These are phyloP conservation scores for Nephrotoma guestfalica DNA, from an alignment of 2,888 invertebrate genomes.

Conservation along the genomic window DNA sequence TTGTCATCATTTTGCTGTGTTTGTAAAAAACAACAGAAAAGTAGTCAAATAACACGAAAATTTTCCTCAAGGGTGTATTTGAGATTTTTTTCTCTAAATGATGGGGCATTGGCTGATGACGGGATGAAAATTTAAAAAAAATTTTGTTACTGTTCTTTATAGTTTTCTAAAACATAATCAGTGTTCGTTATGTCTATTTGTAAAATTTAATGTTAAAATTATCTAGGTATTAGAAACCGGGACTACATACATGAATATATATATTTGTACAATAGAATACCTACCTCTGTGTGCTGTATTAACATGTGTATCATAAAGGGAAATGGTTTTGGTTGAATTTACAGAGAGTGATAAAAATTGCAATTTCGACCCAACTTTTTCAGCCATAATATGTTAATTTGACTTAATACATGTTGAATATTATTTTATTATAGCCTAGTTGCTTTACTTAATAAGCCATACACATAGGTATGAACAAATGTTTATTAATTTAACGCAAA, in stretches of 20 bases:
- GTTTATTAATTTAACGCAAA: too few relatives aligned
- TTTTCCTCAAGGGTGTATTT: not conserved
- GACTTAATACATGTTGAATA: too few relatives aligned
- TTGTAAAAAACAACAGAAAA: not conserved
- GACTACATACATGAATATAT: not conserved
- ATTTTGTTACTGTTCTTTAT: not conserved
- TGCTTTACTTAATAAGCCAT: too few relatives aligned
- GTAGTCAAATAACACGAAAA: not conserved
- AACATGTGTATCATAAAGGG: too few relatives aligned
- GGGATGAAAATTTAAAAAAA: not conserved
- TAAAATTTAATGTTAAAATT: not conserved
- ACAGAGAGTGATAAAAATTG: too few relatives aligned
- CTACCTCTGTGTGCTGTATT: too few relatives aligned
- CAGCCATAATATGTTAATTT: too few relatives aligned
- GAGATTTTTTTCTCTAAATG: not conserved
- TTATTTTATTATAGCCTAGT: too few relatives aligned
- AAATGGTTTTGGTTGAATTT: too few relatives aligned
- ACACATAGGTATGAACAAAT: too few relatives aligned
- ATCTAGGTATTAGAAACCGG: not conserved
- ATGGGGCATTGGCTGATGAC: not conserved
- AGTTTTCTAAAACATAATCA: not conserved
- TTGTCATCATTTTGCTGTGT: not conserved
- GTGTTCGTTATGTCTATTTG: not conserved
- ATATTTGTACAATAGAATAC: too few relatives aligned
- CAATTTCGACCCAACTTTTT: too few relatives aligned